Evolutionary conservation across 2,113 vertebrate genomes (phyloP).

Genomic region (Grus americana): DNA sequence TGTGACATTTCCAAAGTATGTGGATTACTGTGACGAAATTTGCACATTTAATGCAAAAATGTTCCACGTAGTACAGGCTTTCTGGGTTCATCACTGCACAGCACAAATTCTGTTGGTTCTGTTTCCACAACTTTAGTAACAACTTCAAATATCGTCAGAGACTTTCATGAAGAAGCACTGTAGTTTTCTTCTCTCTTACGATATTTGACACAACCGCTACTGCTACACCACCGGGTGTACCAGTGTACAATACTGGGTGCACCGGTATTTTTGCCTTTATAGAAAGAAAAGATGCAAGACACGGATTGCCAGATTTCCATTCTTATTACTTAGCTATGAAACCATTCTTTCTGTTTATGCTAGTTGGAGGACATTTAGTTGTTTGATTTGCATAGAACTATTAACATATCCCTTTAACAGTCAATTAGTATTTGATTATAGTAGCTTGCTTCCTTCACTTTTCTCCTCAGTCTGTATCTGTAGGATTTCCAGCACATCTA

Average conservation of each 20-base stretch:
- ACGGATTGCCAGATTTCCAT: background rate
- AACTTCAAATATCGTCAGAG: background rate
- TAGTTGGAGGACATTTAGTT: background rate
- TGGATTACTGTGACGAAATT: background rate
- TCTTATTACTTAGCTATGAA: background rate
- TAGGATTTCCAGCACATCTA: background rate
- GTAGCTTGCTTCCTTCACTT: background rate
- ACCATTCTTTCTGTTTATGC: background rate
- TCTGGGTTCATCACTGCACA: background rate
- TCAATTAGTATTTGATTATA: background rate
- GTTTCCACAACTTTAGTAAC: background rate
- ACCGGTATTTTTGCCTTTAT: background rate
- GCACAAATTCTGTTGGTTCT: background rate
- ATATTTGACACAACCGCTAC: background rate
- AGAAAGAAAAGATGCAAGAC: background rate
- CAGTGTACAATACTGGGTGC: too few species aligned
- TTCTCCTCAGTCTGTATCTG: background rate
- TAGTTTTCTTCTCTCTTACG: accelerated
- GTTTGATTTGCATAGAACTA: background rate
- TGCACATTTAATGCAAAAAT: background rate
- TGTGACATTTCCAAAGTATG: background rate
- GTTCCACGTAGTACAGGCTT: accelerated
- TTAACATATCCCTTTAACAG: background rate
- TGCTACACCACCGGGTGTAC: too few species aligned
- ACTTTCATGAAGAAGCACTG: background rate